These are phyloP conservation scores for Omphaloscelis lunosa DNA, from an alignment of 2,888 invertebrate species.

Conservation along the genomic window DNA sequence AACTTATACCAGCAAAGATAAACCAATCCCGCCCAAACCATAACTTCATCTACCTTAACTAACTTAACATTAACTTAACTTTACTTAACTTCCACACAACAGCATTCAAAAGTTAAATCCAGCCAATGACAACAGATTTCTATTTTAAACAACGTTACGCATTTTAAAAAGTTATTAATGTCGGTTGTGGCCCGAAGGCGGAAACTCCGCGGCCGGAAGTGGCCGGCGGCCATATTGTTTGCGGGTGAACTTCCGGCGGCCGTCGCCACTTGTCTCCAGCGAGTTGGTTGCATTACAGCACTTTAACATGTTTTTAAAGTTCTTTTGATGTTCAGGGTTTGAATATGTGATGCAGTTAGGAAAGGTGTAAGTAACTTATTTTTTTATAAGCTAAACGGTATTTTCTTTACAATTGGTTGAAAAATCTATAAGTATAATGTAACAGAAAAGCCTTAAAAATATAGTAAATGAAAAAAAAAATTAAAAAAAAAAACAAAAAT, in stretches of 20 bases:
- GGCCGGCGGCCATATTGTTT: slow-evolving; percentile 85
- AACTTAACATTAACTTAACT: slow-evolving; percentile 8
- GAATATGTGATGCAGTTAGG: slow-evolving; percentile 37
- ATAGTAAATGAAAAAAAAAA: too few species aligned
- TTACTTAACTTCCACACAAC: slow-evolving; percentile 20
- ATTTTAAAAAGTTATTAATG: slow-evolving; percentile 72
- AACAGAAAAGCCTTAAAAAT: neutral
- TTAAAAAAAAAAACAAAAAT: too few species aligned
- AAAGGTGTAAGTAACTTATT: neutral
- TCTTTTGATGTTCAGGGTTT: slow-evolving; percentile 54
- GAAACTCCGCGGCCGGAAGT: slow-evolving; percentile 79
- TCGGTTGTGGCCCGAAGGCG: slow-evolving; percentile 67
- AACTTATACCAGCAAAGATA: neutral
- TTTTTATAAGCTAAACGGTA: neutral
- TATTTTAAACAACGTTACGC: slow-evolving; percentile 70
- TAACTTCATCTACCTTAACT: slow-evolving; percentile 24
- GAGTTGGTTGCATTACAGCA: slow-evolving; percentile 70
- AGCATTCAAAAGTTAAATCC: slow-evolving; percentile 35
- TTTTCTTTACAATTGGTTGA: neutral
- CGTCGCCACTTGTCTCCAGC: slow-evolving; percentile 74
- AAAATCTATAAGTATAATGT: neutral
- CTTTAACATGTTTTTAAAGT: slow-evolving; percentile 73
- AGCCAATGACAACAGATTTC: slow-evolving; percentile 55
- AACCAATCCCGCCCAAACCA: slow-evolving; percentile 8
- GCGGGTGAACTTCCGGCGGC: slow-evolving; percentile 80